These are phyloP conservation scores for Eriocheir sinensis DNA, from an alignment of 1,140 invertebrate species.

Conservation along the genomic window DNA sequence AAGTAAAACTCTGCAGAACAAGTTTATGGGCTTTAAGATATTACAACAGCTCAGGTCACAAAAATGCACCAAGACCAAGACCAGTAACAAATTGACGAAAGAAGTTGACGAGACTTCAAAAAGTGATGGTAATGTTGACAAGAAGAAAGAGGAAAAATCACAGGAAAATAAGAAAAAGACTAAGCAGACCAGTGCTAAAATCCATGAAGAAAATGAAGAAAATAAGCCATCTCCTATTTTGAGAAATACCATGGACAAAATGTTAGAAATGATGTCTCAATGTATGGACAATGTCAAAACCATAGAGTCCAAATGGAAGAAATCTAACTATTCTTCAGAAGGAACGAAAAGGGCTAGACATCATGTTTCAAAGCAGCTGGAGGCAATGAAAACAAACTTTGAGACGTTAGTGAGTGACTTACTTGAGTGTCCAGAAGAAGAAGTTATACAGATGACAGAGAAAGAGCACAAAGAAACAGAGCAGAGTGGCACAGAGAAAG, in stretches of 20 bases:
- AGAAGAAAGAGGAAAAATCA: constrained; percentile 28
- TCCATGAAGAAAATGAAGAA: not conserved
- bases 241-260: constrained; percentile 47
- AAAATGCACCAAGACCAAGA: not conserved
- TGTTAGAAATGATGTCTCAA: constrained; percentile 57
- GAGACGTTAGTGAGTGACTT: constrained; percentile 44
- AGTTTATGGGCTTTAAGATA: constrained; percentile 51
- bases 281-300: constrained; percentile 62
- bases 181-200: not conserved
- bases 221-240: not conserved
- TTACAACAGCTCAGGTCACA: not conserved
- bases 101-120: not conserved
- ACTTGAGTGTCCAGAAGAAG: not conserved
- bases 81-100: not conserved
- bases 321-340: constrained; percentile 51
- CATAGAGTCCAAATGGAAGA: constrained; percentile 52
- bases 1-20: constrained; percentile 40
- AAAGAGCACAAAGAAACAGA: not conserved
- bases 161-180: no score
- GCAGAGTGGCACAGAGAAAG: not conserved
- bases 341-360: constrained; percentile 58
- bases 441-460: not conserved
- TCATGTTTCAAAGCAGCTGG: constrained; percentile 55
- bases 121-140: not conserved
- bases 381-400: constrained; percentile 57